Percentiles rank a stretch among this genome's conserved stretches.
phyloP scores from a whole-genome alignment of 1,140 invertebrate genomes.

The Trinorchestia longiramus region DNA sequence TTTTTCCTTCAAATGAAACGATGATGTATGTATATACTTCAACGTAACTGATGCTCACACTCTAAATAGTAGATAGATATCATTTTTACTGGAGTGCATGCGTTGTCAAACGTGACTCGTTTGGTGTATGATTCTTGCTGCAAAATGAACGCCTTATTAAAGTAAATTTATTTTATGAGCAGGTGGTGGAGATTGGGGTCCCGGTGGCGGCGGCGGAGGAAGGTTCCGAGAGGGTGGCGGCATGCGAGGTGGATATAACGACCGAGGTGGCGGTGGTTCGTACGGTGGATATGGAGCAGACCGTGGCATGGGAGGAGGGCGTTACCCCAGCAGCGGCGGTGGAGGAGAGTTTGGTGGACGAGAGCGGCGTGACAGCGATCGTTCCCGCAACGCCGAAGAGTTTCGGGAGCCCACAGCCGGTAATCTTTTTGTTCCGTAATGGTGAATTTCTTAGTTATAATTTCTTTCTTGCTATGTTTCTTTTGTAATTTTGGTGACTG shows the following conservation, averaged over 20 bases:
- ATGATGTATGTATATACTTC: too few relatives aligned
- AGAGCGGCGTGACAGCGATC: conserved; percentile 64
- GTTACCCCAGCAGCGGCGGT: conserved; percentile 63
- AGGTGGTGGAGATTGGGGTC: conserved; percentile 26
- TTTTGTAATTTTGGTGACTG: background rate
- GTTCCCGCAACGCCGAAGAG: conserved; percentile 70
- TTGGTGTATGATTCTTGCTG: background rate
- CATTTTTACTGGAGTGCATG: too few relatives aligned
- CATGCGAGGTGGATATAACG: conserved; percentile 67
- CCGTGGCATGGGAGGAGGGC: conserved; percentile 56
- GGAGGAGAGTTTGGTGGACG: conserved; percentile 63
- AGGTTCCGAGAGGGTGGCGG: conserved; percentile 58
- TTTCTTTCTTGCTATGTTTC: background rate
- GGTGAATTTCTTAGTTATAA: too few relatives aligned
- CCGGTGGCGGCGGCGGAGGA: conserved; percentile 60
- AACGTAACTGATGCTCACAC: too few relatives aligned
- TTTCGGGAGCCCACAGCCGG: conserved; percentile 72
- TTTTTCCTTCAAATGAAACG: too few relatives aligned
- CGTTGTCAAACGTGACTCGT: too few relatives aligned
- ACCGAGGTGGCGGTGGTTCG: conserved; percentile 62
- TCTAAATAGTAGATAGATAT: too few relatives aligned
- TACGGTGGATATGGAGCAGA: conserved; percentile 67
- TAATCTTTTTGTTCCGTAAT: conserved; percentile 60
- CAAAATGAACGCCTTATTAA: background rate
- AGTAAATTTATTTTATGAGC: background rate